Evolutionary conservation across 1,140 invertebrate species (phyloP).

Genomic region (Neoseiulus cucumeris): DNA sequence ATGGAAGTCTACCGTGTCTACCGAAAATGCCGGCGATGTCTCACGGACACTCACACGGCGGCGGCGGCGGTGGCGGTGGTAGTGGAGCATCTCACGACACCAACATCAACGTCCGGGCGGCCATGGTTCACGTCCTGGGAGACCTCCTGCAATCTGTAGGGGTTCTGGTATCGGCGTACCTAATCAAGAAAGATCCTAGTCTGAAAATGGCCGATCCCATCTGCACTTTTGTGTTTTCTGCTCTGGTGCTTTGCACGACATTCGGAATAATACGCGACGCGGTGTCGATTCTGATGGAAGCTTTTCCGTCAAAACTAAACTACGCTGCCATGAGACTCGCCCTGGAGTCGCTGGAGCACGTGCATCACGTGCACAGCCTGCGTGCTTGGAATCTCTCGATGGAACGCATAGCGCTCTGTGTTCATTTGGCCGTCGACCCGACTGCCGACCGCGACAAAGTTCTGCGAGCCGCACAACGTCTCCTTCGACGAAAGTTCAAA

Average conservation of each 20-base stretch:
- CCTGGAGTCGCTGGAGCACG: constrained; percentile 37
- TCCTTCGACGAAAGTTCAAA: background rate
- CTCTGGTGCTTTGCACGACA: constrained; percentile 60
- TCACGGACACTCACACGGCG: constrained; percentile 25
- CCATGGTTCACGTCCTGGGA: constrained; percentile 39
- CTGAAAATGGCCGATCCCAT: constrained; percentile 63
- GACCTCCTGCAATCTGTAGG: constrained; percentile 39
- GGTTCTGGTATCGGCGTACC: constrained; percentile 36
- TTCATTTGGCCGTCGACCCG: constrained; percentile 58
- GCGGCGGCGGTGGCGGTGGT: constrained; percentile 12
- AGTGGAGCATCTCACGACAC: background rate
- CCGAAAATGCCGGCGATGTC: background rate
- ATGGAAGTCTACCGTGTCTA: background rate
- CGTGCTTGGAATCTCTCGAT: constrained; percentile 88
- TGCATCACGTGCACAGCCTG: constrained; percentile 79
- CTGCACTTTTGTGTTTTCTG: constrained; percentile 67
- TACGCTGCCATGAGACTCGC: background rate
- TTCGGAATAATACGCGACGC: constrained; percentile 51
- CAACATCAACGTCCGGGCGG: constrained; percentile 40
- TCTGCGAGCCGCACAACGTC: background rate
- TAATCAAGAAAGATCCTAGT: constrained; percentile 38
- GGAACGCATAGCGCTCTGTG: constrained; percentile 79
- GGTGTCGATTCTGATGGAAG: constrained; percentile 50
- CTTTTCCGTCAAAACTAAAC: background rate
- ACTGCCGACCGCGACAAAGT: background rate